Evolutionary conservation across 2,888 invertebrate species (phyloP).

Genomic region (Tachina lurida): DNA sequence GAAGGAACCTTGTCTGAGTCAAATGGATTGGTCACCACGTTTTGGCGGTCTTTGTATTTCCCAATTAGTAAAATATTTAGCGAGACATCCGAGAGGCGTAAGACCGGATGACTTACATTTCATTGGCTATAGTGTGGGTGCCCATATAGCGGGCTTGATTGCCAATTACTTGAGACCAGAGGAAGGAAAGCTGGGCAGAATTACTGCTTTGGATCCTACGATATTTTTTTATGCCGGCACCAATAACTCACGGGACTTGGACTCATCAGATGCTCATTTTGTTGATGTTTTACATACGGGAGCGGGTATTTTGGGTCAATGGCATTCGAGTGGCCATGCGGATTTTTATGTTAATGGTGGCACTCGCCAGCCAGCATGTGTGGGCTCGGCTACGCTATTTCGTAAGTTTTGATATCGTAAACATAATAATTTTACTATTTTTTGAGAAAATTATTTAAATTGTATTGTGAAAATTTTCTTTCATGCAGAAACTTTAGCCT

Average conservation of each 20-base stretch:
- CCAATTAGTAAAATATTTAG: constrained; percentile 90
- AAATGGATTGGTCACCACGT: constrained; percentile 87
- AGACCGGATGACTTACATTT: constrained; percentile 90
- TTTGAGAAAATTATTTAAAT: neutral
- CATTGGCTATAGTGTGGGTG: constrained; percentile 94
- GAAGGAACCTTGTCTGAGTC: constrained; percentile 92
- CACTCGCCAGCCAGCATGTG: constrained; percentile 94
- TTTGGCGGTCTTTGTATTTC: constrained; percentile 90
- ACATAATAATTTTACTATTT: neutral
- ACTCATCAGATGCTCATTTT: constrained; percentile 91
- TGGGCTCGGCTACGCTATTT: constrained; percentile 90
- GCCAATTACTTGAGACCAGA: constrained; percentile 88
- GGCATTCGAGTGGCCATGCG: constrained; percentile 94
- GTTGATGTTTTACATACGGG: constrained; percentile 93
- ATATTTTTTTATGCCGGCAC: constrained; percentile 93
- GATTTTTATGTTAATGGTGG: constrained; percentile 95
- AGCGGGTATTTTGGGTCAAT: constrained; percentile 93
- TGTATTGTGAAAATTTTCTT: neutral
- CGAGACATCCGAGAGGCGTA: constrained; percentile 90
- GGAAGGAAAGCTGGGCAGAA: constrained; percentile 91
- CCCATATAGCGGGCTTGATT: constrained; percentile 92
- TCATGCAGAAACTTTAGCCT: constrained; percentile 90
- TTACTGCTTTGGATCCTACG: constrained; percentile 93
- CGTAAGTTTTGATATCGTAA: constrained; percentile 85
- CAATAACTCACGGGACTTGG: constrained; percentile 91